These are phyloP conservation scores for Microplitis mediator DNA, from an alignment of 1,140 invertebrate genomes.

Conservation along the genomic window DNA sequence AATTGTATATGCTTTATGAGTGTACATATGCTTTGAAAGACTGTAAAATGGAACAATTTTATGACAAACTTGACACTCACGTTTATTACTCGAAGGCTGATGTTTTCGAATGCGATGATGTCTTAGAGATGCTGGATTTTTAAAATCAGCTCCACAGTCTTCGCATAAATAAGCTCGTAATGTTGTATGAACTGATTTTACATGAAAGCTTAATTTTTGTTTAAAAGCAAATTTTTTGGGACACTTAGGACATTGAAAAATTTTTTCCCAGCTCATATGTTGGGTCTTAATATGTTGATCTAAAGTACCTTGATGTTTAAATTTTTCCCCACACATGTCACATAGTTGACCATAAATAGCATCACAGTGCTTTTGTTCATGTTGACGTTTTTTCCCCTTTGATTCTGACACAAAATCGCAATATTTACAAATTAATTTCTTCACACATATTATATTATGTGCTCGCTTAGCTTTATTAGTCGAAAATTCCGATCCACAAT, in stretches of 20 bases:
- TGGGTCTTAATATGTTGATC: constrained; percentile 58
- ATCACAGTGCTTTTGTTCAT: constrained; percentile 61
- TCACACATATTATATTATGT: constrained; percentile 52
- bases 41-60: constrained; percentile 59
- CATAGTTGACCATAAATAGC: constrained; percentile 54
- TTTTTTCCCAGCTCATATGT: constrained; percentile 58
- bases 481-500: constrained; percentile 54
- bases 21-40: constrained; percentile 60
- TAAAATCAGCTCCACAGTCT: constrained; percentile 60
- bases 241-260: constrained; percentile 58
- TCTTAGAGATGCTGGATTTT: constrained; percentile 58
- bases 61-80: constrained; percentile 55
- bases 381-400: constrained; percentile 57
- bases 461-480: constrained; percentile 52
- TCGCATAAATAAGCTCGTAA: constrained; percentile 56
- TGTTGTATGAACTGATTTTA: constrained; percentile 58
- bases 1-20: constrained; percentile 59
- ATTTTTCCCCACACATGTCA: constrained; percentile 59
- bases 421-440: constrained; percentile 54
- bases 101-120: constrained; percentile 60
- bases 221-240: constrained; percentile 61
- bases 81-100: constrained; percentile 53
- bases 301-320: constrained; percentile 58
- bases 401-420: constrained; percentile 52
- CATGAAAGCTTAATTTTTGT: constrained; percentile 58